phyloP scores from a whole-genome alignment of 2,888 invertebrate genomes.

The Metallyticus violacea region DNA sequence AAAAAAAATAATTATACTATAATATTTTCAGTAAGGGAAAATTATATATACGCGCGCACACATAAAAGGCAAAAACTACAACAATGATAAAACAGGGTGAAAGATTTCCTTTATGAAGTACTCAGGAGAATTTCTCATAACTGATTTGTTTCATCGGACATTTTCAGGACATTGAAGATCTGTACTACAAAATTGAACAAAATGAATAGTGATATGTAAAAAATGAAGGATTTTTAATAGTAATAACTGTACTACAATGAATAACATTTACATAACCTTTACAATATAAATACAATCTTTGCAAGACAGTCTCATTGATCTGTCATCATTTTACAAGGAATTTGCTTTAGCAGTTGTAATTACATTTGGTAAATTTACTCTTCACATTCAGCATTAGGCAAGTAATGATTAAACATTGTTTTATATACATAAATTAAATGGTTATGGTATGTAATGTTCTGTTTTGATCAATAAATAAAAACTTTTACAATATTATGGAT shows the following conservation, averaged over 20 bases:
- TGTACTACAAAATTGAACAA: neutral
- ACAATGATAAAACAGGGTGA: too few species aligned
- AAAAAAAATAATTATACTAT: too few species aligned
- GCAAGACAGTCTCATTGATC: neutral
- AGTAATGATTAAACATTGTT: neutral
- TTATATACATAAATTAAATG: neutral
- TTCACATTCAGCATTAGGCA: neutral
- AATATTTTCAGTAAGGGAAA: too few species aligned
- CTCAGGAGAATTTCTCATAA: neutral
- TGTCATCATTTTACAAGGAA: neutral
- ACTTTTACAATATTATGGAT: neutral
- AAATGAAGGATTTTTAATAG: neutral
- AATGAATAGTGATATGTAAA: neutral
- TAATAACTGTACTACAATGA: neutral
- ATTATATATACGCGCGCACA: too few species aligned
- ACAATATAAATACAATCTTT: constrained; percentile 1
- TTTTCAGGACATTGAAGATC: neutral
- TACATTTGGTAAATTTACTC: neutral
- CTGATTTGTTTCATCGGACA: neutral
- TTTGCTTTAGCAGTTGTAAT: neutral
- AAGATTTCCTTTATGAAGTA: too few species aligned
- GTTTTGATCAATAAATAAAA: neutral
- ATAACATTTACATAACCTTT: neutral
- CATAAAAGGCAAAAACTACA: too few species aligned
- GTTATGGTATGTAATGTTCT: neutral